Evolutionary conservation across 2,888 invertebrate species (phyloP).

Genomic region (Sphecodes monilicornis): DNA sequence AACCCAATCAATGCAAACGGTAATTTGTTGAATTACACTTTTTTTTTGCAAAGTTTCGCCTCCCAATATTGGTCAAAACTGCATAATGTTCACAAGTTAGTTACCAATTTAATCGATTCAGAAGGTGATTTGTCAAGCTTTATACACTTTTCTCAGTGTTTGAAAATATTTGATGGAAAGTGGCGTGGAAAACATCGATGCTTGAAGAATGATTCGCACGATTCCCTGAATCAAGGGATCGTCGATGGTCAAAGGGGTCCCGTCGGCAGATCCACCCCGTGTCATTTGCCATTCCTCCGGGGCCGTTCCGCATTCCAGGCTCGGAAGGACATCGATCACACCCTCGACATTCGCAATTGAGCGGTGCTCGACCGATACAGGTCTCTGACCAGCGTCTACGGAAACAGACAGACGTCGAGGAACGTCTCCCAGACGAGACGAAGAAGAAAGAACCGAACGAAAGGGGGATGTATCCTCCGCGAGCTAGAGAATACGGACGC

Average conservation of each 20-base stretch:
- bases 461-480: slow-evolving; percentile 60
- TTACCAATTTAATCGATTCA: neutral
- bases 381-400: slow-evolving; percentile 72
- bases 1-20: too few relatives aligned
- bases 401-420: slow-evolving; percentile 69
- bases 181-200: neutral
- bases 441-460: slow-evolving; percentile 20
- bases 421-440: slow-evolving; percentile 53
- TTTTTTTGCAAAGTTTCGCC: too few relatives aligned
- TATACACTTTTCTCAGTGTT: neutral
- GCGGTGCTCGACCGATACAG: slow-evolving; percentile 69
- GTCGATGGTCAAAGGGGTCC: neutral
- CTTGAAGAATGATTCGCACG: neutral
- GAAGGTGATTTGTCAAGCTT: neutral
- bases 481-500: slow-evolving; percentile 65
- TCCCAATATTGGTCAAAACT: too few relatives aligned
- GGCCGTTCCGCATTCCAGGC: slow-evolving; percentile 78
- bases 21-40: too few relatives aligned
- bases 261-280: slow-evolving; percentile 35
- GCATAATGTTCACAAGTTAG: too few relatives aligned
- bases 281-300: slow-evolving; percentile 67
- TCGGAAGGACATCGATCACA: slow-evolving; percentile 82
- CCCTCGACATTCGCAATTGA: slow-evolving; percentile 81
- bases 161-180: neutral
- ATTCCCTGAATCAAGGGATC: slow-evolving; percentile 34